Evolutionary conservation across 2,888 invertebrate species (phyloP).

Genomic region (Melieria picta): DNA sequence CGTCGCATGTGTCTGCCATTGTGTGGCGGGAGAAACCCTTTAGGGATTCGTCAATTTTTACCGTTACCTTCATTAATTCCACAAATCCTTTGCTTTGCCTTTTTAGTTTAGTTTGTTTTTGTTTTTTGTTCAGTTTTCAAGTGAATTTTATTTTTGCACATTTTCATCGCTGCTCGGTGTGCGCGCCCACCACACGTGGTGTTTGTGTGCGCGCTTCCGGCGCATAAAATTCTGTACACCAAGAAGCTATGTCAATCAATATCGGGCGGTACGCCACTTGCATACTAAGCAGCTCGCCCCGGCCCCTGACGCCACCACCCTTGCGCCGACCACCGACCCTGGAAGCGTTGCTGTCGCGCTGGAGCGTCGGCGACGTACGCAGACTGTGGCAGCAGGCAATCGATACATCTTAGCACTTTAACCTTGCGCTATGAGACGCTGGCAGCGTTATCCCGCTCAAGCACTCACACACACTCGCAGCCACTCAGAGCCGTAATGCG

Average conservation of each 20-base stretch:
- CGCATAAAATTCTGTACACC: constrained; percentile 15
- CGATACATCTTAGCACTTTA: not conserved
- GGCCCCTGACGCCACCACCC: too few relatives aligned
- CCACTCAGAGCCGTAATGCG: too few relatives aligned
- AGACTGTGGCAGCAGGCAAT: not conserved
- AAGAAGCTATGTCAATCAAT: constrained; percentile 63
- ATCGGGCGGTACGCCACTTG: constrained; percentile 57
- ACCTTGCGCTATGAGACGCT: not conserved
- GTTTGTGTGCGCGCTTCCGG: not conserved
- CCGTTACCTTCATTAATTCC: constrained; percentile 21
- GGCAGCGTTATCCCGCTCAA: not conserved
- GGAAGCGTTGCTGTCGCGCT: too few relatives aligned
- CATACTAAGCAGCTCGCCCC: constrained; percentile 52
- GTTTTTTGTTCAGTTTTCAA: not conserved
- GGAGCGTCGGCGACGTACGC: too few relatives aligned
- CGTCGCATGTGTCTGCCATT: not conserved
- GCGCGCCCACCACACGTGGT: not conserved
- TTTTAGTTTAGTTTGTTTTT: not conserved
- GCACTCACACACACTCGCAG: too few relatives aligned
- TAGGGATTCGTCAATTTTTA: not conserved
- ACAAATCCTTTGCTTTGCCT: not conserved
- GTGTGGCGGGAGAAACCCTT: not conserved
- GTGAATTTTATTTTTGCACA: not conserved
- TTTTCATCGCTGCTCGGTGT: not conserved
- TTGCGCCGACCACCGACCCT: too few relatives aligned